Evolutionary conservation across 2,797 vertebrate genomes (phyloP), one percentile per base, ranked within the genome.

Genomic region (Mus minutoides): DNA sequence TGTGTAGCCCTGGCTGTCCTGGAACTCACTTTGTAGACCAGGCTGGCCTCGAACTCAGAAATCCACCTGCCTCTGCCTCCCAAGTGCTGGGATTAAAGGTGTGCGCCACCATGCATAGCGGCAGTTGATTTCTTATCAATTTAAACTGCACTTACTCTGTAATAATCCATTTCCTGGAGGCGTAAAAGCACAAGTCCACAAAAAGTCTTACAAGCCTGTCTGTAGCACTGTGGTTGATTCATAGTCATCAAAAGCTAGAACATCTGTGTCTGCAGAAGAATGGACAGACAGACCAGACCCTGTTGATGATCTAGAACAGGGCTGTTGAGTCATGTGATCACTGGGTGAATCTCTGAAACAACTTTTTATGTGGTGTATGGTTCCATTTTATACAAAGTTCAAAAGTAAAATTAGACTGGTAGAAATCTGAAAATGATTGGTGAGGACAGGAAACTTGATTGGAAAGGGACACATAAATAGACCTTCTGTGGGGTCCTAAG

Each of bases 321-420:
- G 26, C 24, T 46, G 46, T 67, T 14, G 29, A 19, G 43, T 67
- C 1, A 21, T 88, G n/a, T 26, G 31, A 22, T 31, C 21, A 31
- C 64, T 37, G 29, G 49, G 29, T 64, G 22, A 79, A 46, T 73
- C 93, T 94, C 16, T 52, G 40, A 79, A 91, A 80, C 29, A 52
- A 21, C 60, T 5, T 17, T 75, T 10, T 43, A 82, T 69, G 21
- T 34, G 89, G 5, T 21, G 2, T 82, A 14, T 87, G 78, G 60
- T 76, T 89, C 3, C 67, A 29, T 95, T 73, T 73, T 69, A 37
- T 60, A 77, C 62, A 37, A 79, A 94, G 62, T 86, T 95, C 22
- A 93, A 78, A 82, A 93, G 24, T 73, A 82, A 10, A 13, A 87
- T 75, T 84, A 21, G 71, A 62, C 26, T 82, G 67, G n/a, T n/a